Evolutionary conservation across 2,797 vertebrate species (phyloP).

Genomic region (Catharus ustulatus): DNA sequence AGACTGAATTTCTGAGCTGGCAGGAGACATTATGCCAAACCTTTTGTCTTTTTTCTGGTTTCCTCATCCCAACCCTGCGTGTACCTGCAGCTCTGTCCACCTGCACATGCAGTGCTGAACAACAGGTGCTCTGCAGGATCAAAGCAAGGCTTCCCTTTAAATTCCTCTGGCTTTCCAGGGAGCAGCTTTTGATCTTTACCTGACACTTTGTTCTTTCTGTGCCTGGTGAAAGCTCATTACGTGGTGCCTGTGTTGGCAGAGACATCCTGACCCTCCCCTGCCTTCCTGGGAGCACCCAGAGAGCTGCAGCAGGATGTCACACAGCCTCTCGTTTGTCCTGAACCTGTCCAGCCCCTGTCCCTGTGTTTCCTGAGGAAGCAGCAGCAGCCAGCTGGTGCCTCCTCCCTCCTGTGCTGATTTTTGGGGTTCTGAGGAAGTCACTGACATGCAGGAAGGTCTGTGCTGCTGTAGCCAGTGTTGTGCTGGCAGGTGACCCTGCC

Average conservation of each 20-base stretch:
- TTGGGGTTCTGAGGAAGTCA: not conserved
- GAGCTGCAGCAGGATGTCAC: not conserved
- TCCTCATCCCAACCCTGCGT: not conserved
- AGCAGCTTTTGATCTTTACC: slow-evolving; percentile 25
- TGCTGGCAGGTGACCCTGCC: not conserved
- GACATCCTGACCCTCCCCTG: not conserved
- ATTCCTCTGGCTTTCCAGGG: not conserved
- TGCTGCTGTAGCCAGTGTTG: not conserved
- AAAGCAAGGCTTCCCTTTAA: not conserved
- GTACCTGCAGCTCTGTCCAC: not conserved
- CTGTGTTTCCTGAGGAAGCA: not conserved
- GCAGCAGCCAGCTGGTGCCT: not conserved
- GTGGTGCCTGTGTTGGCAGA: not conserved
- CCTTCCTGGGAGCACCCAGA: not conserved
- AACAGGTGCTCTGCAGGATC: not conserved
- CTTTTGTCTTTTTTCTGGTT: not conserved
- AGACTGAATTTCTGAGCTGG: not conserved
- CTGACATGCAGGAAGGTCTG: fast-evolving
- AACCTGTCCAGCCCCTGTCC: not conserved
- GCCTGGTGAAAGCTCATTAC: not conserved
- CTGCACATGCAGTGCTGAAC: not conserved
- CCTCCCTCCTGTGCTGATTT: not conserved
- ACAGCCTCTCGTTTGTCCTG: not conserved
- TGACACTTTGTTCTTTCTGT: slow-evolving; percentile 18
- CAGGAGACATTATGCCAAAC: not conserved